Evolutionary conservation across 2,888 invertebrate genomes (phyloP), one percentile per base, ranked within the genome.

Genomic region (Brassicogethes aeneus): DNA sequence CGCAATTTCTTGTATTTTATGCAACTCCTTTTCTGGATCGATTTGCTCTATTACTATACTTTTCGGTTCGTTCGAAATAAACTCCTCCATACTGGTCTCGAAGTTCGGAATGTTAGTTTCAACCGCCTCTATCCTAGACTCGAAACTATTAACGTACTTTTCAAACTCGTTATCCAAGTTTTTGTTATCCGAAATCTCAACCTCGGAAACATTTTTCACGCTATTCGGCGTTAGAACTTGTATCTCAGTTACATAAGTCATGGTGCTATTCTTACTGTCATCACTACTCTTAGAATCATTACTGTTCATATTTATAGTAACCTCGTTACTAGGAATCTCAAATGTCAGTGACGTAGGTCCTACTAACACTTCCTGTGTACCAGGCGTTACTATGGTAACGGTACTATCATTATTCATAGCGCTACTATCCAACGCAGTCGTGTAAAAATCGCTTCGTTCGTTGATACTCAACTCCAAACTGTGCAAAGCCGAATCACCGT

Each of bases 231-330:
- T 75, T 2, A 76, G 66, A 0, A 84, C 83, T 65, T 83, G 80
- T 42, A 85, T 85, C 67, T 85, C 85, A 31, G 83, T 85, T 17
- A 85, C 74, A 56, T 82, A 83, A 16, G 80, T 79, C 55, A 73
- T 62, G 8, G 60, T 57, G 2, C 55, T 52, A 45, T 34, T 54
- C 42, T 47, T 54, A 47, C 17, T 46, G 7, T 52, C 47, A 13
- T n/a, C n/a, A n/a, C n/a, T n/a, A n/a, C n/a, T n/a, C n/a, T n/a
- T n/a, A n/a, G n/a, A n/a, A n/a, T n/a, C n/a, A n/a, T n/a, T n/a
- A n/a, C n/a, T n/a, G n/a, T n/a, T n/a, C n/a, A n/a, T n/a, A n/a
- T n/a, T n/a, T n/a, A n/a, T n/a, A n/a, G n/a, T n/a, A n/a, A n/a
- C n/a, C n/a, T n/a, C n/a, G n/a, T n/a, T n/a, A n/a, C n/a, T n/a